These are phyloP conservation scores for Tachycineta bicolor DNA, from an alignment of 2,113 vertebrate species.

Conservation along the genomic window DNA sequence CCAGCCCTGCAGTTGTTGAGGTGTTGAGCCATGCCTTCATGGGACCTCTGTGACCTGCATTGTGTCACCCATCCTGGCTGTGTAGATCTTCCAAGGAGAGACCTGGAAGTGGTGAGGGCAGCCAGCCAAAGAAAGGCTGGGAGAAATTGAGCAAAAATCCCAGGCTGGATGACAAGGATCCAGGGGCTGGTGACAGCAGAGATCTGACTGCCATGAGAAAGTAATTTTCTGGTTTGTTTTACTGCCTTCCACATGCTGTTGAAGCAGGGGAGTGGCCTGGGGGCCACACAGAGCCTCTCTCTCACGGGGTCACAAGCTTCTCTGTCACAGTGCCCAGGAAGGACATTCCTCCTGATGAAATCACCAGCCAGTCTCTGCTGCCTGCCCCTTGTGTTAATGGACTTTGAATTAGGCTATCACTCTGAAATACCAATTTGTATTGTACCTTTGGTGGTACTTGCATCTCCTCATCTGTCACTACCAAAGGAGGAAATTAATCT, in stretches of 20 bases:
- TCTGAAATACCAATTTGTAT: background rate
- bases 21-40: rapidly evolving
- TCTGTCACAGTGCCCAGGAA: background rate
- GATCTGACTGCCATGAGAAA: background rate
- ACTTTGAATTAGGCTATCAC: background rate
- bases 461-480: no score
- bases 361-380: background rate
- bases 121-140: background rate
- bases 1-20: rapidly evolving
- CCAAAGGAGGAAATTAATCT: background rate
- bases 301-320: background rate
- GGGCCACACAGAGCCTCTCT: background rate
- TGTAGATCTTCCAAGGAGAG: background rate
- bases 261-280: background rate
- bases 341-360: background rate
- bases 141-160: background rate
- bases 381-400: background rate
- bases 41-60: background rate
- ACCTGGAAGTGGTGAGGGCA: rapidly evolving
- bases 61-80: background rate
- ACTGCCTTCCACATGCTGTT: background rate
- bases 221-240: background rate
- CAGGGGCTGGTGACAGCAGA: background rate
- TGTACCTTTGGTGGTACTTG: background rate
- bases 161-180: background rate